Base-by-base conservation (phyloP, 1,140 invertebrate species). In the Pygmarrhopalites habei region DNA sequence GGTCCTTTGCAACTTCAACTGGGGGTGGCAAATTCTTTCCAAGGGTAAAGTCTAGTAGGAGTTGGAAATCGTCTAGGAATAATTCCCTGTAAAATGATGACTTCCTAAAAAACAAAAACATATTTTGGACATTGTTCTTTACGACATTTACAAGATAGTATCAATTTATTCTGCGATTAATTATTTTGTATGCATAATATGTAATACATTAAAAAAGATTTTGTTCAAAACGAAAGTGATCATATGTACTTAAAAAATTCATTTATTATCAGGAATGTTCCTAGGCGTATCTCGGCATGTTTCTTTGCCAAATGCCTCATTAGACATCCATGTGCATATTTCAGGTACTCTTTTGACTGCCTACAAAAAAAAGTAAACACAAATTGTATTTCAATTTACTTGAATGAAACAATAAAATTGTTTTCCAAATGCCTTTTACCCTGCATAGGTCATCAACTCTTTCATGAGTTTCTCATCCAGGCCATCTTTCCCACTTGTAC, bases 241-340 rank as follows among this genome's bases (percentile, higher is more conserved):
- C n/a, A n/a, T n/a, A n/a, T n/a, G 46, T 70, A 76, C 74, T 68
- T 73, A 68, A 84, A 84, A 2, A 84, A 71, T 64, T 79, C 75
- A 68, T 82, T 74, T 46, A 79, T 78, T 29, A 83, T 75, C 47
- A 78, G 76, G 65, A 82, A 78, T 2, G 79, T 71, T 55, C 78
- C 79, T n/a, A 76, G 74, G 30, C 82, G 73, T 35, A 83, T 76
- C 74, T 84, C 80, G 15, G 81, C 73, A 75, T 84, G 82, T 1
- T 80, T 74, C 67, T 79, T 76, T 32, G 75, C 72, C 15, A 84
- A 70, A 46, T 81, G 77, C 25, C 75, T 73, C 67, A 78, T 75
- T 25, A 82, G 41, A 23, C 80, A 61, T 29, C 75, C 72, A 71
- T 75, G 80, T 4, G 74, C 74, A 64, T 77, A 72, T 47, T 77